A percentile compares a stretch with the other conserved stretches of the same genome.
phyloP scores from a whole-genome alignment of 2,888 invertebrate genomes.

The Augochlorella aurata region DNA sequence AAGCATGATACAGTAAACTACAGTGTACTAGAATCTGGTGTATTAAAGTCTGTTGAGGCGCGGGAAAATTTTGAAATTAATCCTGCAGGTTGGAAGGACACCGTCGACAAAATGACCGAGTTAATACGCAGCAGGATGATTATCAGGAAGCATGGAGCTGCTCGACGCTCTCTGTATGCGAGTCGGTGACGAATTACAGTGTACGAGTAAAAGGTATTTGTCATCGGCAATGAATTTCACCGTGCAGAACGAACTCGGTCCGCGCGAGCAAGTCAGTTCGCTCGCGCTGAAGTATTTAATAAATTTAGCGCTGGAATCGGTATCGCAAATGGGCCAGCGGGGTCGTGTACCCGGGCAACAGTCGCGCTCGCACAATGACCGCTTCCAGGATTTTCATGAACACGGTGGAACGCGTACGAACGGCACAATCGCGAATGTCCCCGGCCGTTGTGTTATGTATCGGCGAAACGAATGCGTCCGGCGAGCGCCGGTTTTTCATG shows the following conservation, averaged over 20 bases:
- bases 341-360: slow-evolving; percentile 2
- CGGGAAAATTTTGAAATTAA: background rate
- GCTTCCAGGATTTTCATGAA: slow-evolving; percentile 11
- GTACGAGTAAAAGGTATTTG: background rate
- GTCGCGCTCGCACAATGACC: background rate
- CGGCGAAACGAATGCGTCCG: background rate
- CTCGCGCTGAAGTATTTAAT: slow-evolving; percentile 5
- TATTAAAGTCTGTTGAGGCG: background rate
- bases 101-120: background rate
- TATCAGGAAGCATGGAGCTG: background rate
- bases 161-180: background rate
- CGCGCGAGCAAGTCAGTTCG: background rate
- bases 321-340: background rate
- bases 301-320: background rate
- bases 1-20: background rate
- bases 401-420: background rate
- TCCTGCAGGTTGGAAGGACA: background rate
- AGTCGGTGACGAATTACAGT: background rate
- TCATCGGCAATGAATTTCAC: background rate
- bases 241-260: background rate
- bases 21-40: background rate
- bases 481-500: background rate
- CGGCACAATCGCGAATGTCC: background rate
- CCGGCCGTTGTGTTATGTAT: background rate
- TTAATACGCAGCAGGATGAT: background rate